Conservation (phyloP, 2,797 vertebrate genomes). For the Pangasius mekongensis region DNA sequence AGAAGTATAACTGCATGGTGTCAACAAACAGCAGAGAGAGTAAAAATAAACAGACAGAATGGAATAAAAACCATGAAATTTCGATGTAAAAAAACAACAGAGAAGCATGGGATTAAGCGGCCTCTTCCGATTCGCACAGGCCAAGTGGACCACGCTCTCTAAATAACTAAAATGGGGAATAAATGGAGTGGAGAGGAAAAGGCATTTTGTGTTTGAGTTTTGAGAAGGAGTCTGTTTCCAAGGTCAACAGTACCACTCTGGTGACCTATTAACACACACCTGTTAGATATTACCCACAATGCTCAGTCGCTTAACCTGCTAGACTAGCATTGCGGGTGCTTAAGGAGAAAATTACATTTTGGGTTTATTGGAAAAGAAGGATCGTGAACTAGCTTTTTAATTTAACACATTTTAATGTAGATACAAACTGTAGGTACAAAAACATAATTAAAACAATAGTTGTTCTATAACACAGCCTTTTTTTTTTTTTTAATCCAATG, state of each 20-base stretch:
- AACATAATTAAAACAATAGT: slow-evolving; percentile 45
- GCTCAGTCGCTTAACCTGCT: slow-evolving; percentile 10
- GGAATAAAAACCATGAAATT: neutral
- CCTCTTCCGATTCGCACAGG: neutral
- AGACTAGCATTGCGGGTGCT: slow-evolving; percentile 8
- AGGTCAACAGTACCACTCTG: slow-evolving; percentile 39
- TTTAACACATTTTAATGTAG: slow-evolving; percentile 52
- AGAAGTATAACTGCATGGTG: neutral
- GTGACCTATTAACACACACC: slow-evolving; percentile 49
- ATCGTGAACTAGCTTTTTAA: slow-evolving; percentile 30
- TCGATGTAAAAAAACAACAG: neutral
- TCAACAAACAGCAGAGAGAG: neutral
- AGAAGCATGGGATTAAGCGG: neutral
- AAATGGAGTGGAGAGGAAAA: neutral
- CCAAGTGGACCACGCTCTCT: neutral
- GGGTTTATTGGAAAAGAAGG: neutral
- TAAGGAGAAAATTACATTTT: neutral
- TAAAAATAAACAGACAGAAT: neutral
- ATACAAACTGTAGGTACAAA: slow-evolving; percentile 59
- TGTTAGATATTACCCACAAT: slow-evolving; percentile 51
- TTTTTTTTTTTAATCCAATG: slow-evolving; percentile 9
- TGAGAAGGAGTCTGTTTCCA: slow-evolving; percentile 17
- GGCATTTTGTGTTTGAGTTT: slow-evolving; percentile 9
- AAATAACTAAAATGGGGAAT: neutral
- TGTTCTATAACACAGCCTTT: slow-evolving; percentile 20